These are phyloP conservation scores for Tetragnatha montana DNA, from an alignment of 2,888 invertebrate genomes.

Conservation along the genomic window DNA sequence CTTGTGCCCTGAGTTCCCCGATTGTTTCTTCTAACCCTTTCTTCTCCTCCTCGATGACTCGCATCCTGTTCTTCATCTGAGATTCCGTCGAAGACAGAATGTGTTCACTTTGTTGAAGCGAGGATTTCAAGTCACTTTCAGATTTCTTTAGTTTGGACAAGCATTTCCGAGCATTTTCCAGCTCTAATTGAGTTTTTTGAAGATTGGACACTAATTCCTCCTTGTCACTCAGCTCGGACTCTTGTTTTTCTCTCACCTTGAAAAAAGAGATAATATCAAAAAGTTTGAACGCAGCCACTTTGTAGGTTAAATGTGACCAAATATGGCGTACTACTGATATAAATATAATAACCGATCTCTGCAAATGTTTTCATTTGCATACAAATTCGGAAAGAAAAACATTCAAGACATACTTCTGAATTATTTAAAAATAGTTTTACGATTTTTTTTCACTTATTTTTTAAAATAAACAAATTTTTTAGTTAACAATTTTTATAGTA, in stretches of 20 bases:
- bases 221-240: conserved; percentile 68
- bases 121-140: conserved; percentile 68
- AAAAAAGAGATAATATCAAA: background rate
- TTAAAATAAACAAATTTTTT: too few relatives aligned
- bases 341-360: too few relatives aligned
- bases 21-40: conserved; percentile 68
- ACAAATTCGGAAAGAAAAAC: too few relatives aligned
- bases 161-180: conserved; percentile 74
- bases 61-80: conserved; percentile 59
- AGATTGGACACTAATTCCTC: conserved; percentile 69
- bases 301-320: too few relatives aligned
- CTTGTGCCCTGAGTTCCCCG: conserved; percentile 67
- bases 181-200: conserved; percentile 76
- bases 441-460: too few relatives aligned
- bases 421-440: too few relatives aligned
- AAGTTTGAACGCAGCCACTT: too few relatives aligned
- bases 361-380: too few relatives aligned
- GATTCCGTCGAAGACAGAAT: conserved; percentile 79
- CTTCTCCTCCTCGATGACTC: conserved; percentile 68
- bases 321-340: too few relatives aligned
- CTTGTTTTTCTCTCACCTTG: conserved; percentile 52
- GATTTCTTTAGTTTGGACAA: conserved; percentile 73
- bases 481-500: too few relatives aligned
- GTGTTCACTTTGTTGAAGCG: conserved; percentile 77
- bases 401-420: too few relatives aligned